Evolutionary conservation across 1,140 invertebrate genomes (phyloP), one percentile per base, ranked within the genome.

Genomic region (Drosophila simulans): DNA sequence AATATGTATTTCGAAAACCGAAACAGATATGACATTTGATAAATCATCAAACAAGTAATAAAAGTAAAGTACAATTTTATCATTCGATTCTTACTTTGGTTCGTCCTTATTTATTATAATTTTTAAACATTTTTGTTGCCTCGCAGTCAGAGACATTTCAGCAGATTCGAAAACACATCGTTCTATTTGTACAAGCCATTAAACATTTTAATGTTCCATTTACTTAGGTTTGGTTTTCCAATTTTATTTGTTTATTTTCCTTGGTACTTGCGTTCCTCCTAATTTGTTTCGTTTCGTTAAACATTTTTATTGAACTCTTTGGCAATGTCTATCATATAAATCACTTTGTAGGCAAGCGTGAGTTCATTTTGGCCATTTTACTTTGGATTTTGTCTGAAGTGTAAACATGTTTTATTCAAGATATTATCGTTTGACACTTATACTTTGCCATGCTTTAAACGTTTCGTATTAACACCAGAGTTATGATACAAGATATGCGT

Each of bases 381-480:
- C 37, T 60, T 81, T 51, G 31, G 43, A 45, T 56, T 62, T 77
- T 37, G 31, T 48, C 8, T 79, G 37, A 49, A 35, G 39, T 37
- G 43, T 51, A 73, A 22, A 35, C 37, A 57, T 76, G 20, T 77
- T 57, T 34, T 40, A 72, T 15, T 56, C 63, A 42, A 80, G 35
- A 68, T 59, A 52, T 59, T 62, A 40, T 52, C 12, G 43, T 74
- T 80, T 64, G 17, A 57, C 51, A 57, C 48, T 70, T 60, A 71
- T 85, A 59, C 64, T 75, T 88, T 89, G 84, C 83, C 59, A 70
- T 89, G 83, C 83, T 89, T 84, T 84, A 52, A 73, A 77, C 68
- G 71, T 89, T 89, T 63, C 54, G 66, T 76, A 80, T 84, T 89
- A 80, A 89, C 60, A 88, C 60, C 54, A 88, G 60, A 83, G 58